Percentiles rank a stretch among this genome's conserved stretches.
Evolutionary conservation across 2,113 vertebrate species (phyloP).

Genomic region (Saimiri boliviensis): DNA sequence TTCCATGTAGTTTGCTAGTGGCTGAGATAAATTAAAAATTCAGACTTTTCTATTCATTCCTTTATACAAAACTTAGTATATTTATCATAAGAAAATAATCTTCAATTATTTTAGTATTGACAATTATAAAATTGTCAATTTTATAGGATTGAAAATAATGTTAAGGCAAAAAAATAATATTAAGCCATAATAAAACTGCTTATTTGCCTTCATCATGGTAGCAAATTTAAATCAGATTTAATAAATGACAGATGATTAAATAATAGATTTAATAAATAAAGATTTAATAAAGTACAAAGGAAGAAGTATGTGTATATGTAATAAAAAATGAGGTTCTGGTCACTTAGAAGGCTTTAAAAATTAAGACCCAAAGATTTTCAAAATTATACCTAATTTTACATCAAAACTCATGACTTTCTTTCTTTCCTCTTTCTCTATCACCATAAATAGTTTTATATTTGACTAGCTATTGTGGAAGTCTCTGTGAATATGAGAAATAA

Average conservation of each 20-base stretch:
- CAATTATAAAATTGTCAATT: neutral
- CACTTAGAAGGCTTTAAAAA: neutral
- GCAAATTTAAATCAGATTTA: neutral
- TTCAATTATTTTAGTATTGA: neutral
- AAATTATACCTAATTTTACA: neutral
- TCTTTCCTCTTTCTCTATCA: neutral
- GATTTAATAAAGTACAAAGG: neutral
- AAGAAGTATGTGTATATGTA: neutral
- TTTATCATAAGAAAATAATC: neutral
- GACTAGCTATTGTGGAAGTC: neutral
- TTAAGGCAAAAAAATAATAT: neutral
- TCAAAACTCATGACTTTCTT: neutral
- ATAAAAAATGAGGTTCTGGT: neutral
- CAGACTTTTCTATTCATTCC: neutral
- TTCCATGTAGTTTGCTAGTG: neutral
- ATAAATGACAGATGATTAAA: neutral
- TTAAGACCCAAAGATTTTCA: neutral
- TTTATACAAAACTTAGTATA: neutral
- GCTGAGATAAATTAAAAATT: neutral
- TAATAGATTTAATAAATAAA: neutral
- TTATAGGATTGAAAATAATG: neutral
- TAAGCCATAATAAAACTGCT: neutral
- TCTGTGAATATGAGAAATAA: slow-evolving; percentile 6
- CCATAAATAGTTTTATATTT: neutral
- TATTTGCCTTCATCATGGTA: neutral